Percentiles rank a stretch among this genome's conserved stretches.
Conservation (phyloP, 2,888 invertebrate species). For the Cryptophagus acutangulus region DNA sequence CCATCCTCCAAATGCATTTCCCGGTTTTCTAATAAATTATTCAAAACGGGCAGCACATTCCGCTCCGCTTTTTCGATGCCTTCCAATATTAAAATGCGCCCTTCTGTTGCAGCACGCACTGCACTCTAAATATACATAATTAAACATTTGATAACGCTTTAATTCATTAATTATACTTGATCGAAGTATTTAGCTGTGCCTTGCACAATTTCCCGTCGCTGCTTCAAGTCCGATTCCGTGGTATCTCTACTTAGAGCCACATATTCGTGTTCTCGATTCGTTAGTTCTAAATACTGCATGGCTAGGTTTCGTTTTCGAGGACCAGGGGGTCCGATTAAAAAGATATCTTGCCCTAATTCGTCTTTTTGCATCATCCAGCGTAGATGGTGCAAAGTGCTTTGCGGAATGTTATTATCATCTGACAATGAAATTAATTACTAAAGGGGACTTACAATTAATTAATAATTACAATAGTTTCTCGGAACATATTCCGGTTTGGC, state of each 20-base stretch:
- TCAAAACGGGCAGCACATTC: conserved; percentile 92
- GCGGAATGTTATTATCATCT: conserved; percentile 59
- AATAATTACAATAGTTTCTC: conserved; percentile 63
- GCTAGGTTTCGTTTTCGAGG: conserved; percentile 75
- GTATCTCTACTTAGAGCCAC: conserved; percentile 92
- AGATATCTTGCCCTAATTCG: conserved; percentile 88
- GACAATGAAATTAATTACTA: conserved; percentile 21
- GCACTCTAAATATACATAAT: conserved; percentile 62
- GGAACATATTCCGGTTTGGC: conserved; percentile 80
- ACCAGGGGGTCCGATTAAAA: conserved; percentile 88
- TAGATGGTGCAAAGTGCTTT: conserved; percentile 73
- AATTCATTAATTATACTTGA: conserved; percentile 53
- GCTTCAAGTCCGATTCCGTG: conserved; percentile 95
- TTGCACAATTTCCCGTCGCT: conserved; percentile 82
- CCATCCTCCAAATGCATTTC: conserved; percentile 99
- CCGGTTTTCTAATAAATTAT: conserved; percentile 92
- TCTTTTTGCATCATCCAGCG: conserved; percentile 98
- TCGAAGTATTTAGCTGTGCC: conserved; percentile 91
- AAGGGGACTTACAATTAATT: conserved; percentile 7
- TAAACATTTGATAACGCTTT: background rate
- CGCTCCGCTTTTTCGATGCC: conserved; percentile 97
- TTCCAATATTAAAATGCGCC: conserved; percentile 84
- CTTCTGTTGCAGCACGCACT: conserved; percentile 85
- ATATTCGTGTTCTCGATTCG: conserved; percentile 87
- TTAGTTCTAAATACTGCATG: conserved; percentile 83